Base-by-base conservation (phyloP, 2,797 vertebrate species). In the Tenualosa ilisha region DNA sequence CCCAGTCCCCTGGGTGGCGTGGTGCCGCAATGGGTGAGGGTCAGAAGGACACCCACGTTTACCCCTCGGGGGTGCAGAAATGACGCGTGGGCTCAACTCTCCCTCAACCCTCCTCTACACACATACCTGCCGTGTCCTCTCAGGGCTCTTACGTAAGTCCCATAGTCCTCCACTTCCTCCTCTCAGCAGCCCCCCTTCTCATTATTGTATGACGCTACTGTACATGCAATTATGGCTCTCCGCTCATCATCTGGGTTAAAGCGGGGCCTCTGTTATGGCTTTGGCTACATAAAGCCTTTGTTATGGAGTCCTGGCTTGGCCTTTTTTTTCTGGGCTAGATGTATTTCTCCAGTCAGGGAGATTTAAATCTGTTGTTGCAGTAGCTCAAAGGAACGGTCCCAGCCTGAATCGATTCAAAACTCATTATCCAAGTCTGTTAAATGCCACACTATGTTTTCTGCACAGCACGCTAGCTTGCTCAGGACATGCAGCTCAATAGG, bases 201-300 rank as follows among this genome's bases (percentile, higher is more conserved):
- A 75, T 72, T 72, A 72, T 72, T 46, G 46, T 7, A 46, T 46
- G 46, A 46, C 46, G 12, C 40, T 17, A 15, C 65, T 72, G 11
- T 40, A 40, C 37, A 17, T 75, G 15, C 68, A 31, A 37, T 72
- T 37, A 72, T 4, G 31, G 24, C 11, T 63, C 75, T n/a, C 86
- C 88, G 82, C 82, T 85, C 86, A 79, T 85, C 84, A 40, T 46
- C 6, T 86, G 84, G 92, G 90, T 91, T 86, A 91, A 89, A 87
- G 87, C 85, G 82, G 63, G 83, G 81, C 82, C 85, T 63, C 50
- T 26, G 1, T 75, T 43, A 46, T 7, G 46, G 46, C 46, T 46
- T 46, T 7, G 46, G 46, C 7, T 46, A 46, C 46, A 46, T 46
- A 46, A 4, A 46, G 3, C 46, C 7, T 46, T 46, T 46, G 46